Evolutionary conservation across 2,113 vertebrate species (phyloP).

Genomic region (Pandion haliaetus): DNA sequence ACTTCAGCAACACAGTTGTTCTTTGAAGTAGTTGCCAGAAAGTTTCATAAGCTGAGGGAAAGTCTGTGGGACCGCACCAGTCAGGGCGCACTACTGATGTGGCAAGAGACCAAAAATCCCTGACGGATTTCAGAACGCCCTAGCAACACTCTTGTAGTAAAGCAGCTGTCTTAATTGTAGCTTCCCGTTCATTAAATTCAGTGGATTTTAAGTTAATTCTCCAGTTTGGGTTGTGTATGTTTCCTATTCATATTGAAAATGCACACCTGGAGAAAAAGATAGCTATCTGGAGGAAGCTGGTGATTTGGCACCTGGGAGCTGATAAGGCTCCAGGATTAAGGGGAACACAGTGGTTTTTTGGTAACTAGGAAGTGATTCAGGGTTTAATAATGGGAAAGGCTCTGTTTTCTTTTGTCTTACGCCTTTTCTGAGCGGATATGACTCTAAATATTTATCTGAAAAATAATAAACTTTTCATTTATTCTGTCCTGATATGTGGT

Average conservation of each 20-base stretch:
- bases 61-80: neutral
- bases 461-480: neutral
- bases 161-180: neutral
- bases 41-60: neutral
- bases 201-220: neutral
- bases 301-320: neutral
- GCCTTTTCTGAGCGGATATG: neutral
- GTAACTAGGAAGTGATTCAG: neutral
- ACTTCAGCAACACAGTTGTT: neutral
- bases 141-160: neutral
- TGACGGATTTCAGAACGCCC: neutral
- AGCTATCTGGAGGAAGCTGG: neutral
- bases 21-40: neutral
- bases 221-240: neutral
- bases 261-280: neutral
- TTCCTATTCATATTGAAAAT: neutral
- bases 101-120: neutral
- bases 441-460: neutral
- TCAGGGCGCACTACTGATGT: neutral
- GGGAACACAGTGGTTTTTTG: neutral
- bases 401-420: neutral
- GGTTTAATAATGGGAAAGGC: neutral
- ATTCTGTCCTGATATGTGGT: neutral
- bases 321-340: neutral
- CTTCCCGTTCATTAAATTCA: neutral